A percentile compares a stretch with the other conserved stretches of the same genome.
Evolutionary conservation across 2,888 invertebrate genomes (phyloP).

Genomic region (Drepana falcataria): DNA sequence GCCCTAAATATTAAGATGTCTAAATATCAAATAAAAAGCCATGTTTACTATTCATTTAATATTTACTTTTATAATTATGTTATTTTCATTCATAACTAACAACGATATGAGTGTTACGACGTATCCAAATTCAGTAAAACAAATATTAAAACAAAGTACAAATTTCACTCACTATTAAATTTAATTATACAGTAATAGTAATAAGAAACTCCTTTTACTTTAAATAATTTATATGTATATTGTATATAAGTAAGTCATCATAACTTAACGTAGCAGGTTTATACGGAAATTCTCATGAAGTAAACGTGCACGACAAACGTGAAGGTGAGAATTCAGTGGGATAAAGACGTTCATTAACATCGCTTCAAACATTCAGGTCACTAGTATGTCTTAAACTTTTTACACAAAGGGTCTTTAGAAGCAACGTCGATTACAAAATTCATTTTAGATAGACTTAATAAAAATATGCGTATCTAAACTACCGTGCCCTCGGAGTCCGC

Average conservation of each 20-base stretch:
- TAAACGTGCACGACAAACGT: constrained; percentile 72
- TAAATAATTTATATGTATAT: constrained; percentile 66
- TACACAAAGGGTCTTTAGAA: constrained; percentile 77
- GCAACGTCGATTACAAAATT: constrained; percentile 78
- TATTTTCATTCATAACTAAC: constrained; percentile 80
- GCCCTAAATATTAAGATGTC: neutral
- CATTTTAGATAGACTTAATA: constrained; percentile 77
- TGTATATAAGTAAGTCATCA: constrained; percentile 48
- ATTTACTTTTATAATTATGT: constrained; percentile 79
- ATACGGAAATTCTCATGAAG: constrained; percentile 62
- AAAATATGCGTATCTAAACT: constrained; percentile 77
- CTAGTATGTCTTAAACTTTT: constrained; percentile 77
- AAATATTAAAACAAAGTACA: constrained; percentile 76
- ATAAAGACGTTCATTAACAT: constrained; percentile 66
- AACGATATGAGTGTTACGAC: constrained; percentile 79
- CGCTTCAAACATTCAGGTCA: constrained; percentile 77
- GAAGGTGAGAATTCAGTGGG: constrained; percentile 75
- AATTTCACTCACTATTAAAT: constrained; percentile 78
- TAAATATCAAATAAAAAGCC: constrained; percentile 58
- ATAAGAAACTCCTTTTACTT: constrained; percentile 68
- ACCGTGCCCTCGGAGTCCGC: constrained; percentile 50
- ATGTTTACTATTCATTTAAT: constrained; percentile 76
- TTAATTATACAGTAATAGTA: constrained; percentile 76
- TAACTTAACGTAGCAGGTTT: constrained; percentile 67
- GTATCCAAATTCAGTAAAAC: constrained; percentile 78